phyloP scores from a whole-genome alignment of 2,888 invertebrate genomes.

The Vesta saturnalis region DNA sequence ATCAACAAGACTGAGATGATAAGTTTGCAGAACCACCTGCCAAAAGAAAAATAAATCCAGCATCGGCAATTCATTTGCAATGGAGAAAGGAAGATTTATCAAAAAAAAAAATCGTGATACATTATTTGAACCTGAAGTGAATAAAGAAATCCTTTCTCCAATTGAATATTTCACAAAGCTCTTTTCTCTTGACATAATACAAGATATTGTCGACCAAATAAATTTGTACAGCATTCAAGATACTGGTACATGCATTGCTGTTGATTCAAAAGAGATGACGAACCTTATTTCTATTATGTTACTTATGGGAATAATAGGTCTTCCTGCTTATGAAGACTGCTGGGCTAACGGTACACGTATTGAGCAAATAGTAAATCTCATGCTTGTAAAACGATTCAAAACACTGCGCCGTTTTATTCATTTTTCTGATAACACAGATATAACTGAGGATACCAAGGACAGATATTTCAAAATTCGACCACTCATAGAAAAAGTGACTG shows the following conservation, averaged over 20 bases:
- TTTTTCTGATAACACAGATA: slow-evolving; percentile 25
- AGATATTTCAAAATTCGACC: too few species aligned
- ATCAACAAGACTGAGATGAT: neutral
- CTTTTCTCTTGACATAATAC: neutral
- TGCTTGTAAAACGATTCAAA: slow-evolving; percentile 49
- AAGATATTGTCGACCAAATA: slow-evolving; percentile 20
- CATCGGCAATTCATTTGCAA: neutral
- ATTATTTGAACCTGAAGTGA: neutral
- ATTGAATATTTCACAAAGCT: neutral
- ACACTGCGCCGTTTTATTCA: slow-evolving; percentile 39
- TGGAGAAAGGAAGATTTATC: too few species aligned
- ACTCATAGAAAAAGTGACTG: slow-evolving; percentile 44
- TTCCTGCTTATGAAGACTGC: slow-evolving; percentile 45
- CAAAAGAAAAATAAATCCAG: neutral
- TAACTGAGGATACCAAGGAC: slow-evolving; percentile 38
- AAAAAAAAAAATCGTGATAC: neutral
- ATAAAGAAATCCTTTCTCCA: neutral
- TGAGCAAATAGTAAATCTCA: slow-evolving; percentile 45
- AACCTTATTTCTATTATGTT: slow-evolving; percentile 50
- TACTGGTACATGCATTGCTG: slow-evolving; percentile 39
- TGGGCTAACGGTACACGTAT: slow-evolving; percentile 35
- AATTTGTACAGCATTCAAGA: slow-evolving; percentile 41
- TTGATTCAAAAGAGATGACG: slow-evolving; percentile 42
- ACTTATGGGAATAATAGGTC: slow-evolving; percentile 49
- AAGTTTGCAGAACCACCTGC: neutral